Evolutionary conservation across 2,888 invertebrate species (phyloP), one percentile per base, ranked within the genome.

Genomic region (Quadroppia sp.): DNA sequence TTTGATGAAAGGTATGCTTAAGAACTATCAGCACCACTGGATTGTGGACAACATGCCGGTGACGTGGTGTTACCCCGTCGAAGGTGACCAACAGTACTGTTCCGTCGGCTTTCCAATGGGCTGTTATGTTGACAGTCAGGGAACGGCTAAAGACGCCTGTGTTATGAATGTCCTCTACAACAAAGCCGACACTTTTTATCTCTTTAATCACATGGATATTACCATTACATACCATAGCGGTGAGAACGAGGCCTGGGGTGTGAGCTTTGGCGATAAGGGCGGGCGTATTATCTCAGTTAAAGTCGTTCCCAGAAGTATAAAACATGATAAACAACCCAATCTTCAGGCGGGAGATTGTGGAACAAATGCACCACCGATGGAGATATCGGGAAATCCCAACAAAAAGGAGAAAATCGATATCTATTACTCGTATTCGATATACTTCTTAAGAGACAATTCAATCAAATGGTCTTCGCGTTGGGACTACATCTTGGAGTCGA

Each of bases 1-100:
- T 20, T 85, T 99, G 75, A 90, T 91, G 82, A 91, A 91, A 84
- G 97, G 95, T 76, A 94, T 96, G 86, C 89, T 90, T 75, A 85
- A 95, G 72, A 97, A 97, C 83, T 99, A 99, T 83, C 94, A 97
- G 80, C 98, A 99, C 83, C 98, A 99, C 83, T 99, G 98, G 98
- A 86, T 86, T 79, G 77, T 85, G 82, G 99, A 99, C 84, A 99
- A 99, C 82, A 97, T 99, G 97, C 99, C 99, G 0, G 92, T 99
- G 1, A 97, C 98, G 0, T 97, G 94, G 91, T 99, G 99, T 64
- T 79, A 79, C 67, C 74, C 71, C 13, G 77, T 78, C 20, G 83
- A 83, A 70, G 80, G 79, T 15, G 77, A 76, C 25, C 79, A 80
- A 42, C 78, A 81, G 75, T 93, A 90, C 81, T 99, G 99, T 82